Conservation (phyloP, 2,888 invertebrate species). For the Troides oblongomaculatus region DNA sequence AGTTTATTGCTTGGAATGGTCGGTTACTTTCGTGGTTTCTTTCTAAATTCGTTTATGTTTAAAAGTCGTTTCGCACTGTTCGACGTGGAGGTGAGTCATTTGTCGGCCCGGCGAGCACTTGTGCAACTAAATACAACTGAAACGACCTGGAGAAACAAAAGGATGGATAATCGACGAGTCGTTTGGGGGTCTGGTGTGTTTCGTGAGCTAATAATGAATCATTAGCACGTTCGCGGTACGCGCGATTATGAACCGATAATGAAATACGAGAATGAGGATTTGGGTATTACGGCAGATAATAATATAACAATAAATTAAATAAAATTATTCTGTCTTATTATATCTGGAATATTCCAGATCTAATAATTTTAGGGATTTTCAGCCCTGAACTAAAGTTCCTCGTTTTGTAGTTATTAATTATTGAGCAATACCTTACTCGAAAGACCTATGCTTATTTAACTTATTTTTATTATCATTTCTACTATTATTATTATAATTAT, state of each 20-base stretch:
- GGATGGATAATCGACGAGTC: constrained; percentile 53
- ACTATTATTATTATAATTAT: no score
- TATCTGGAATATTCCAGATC: no score
- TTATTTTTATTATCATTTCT: no score
- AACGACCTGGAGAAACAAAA: constrained; percentile 50
- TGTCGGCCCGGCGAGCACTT: constrained; percentile 61
- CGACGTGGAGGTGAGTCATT: constrained; percentile 47
- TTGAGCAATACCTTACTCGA: no score
- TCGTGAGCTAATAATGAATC: constrained; percentile 50
- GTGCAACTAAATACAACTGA: constrained; percentile 56
- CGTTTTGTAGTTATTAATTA: no score
- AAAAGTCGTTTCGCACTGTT: constrained; percentile 47
- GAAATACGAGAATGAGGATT: constrained; percentile 37
- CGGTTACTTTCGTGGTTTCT: constrained; percentile 45
- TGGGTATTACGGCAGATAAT: constrained; percentile 22
- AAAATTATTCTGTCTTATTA: no score
- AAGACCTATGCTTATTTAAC: no score
- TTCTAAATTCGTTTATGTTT: constrained; percentile 37
- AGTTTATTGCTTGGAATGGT: constrained; percentile 65
- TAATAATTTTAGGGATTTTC: no score
- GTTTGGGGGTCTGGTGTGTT: constrained; percentile 54
- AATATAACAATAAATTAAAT: no score
- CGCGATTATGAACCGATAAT: constrained; percentile 40
- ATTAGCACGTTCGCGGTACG: constrained; percentile 48
- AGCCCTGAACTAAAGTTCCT: no score